Conservation (phyloP, 2,888 invertebrate species). For the Artemia sinica region DNA sequence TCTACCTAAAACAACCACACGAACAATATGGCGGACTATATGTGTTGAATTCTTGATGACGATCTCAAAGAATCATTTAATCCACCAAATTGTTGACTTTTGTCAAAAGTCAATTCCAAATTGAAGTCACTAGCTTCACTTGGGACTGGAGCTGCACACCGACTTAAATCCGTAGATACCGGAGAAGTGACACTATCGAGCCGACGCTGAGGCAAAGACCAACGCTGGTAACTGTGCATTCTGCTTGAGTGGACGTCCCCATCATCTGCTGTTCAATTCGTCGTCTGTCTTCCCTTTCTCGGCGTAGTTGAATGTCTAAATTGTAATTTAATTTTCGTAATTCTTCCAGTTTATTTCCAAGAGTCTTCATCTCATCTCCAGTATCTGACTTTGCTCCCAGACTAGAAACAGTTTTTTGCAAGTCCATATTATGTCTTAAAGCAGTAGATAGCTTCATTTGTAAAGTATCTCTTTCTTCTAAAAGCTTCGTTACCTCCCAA, state of each 20-base stretch:
- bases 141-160: not conserved
- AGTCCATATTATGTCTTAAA: constrained; percentile 37
- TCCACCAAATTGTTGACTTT: not conserved
- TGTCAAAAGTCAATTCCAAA: too few species aligned
- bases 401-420: constrained; percentile 4
- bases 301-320: constrained; percentile 18
- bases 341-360: constrained; percentile 15
- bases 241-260: constrained; percentile 11
- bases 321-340: constrained; percentile 17
- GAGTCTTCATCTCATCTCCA: not conserved
- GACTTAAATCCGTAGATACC: not conserved
- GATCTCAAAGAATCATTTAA: not conserved
- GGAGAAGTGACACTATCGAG: not conserved
- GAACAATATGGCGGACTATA: not conserved
- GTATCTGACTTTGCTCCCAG: not conserved
- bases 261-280: constrained; percentile 18
- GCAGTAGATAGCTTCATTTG: constrained; percentile 65
- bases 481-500: constrained; percentile 55
- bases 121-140: not conserved
- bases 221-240: not conserved
- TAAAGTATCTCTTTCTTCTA: constrained; percentile 68
- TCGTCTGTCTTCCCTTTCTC: constrained; percentile 19
- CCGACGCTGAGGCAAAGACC: not conserved
- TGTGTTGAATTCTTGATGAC: constrained; percentile 7
- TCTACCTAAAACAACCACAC: too few species aligned